Evolutionary conservation across 35 echinoderm and acorn worm genomes (phyloP), one percentile per base, ranked within the genome.

Genomic region (Heliocidaris erythrogramma): DNA sequence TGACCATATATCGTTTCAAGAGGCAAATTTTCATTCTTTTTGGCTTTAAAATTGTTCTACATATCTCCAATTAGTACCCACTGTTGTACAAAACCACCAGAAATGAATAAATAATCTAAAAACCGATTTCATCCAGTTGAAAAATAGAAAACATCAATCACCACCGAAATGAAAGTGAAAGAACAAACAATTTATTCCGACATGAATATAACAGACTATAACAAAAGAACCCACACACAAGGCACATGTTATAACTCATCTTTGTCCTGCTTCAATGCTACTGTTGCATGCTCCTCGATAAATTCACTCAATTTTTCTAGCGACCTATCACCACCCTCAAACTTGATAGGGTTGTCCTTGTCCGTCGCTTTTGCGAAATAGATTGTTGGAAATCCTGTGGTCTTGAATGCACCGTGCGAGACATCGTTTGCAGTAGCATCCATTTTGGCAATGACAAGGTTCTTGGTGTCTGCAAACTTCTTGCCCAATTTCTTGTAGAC

Each of bases 401-500:
- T 18, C 1, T 13, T 49, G 87, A 90, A 97, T 30, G 94, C 95
- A 0, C 85, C 6, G 16, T 95, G 95, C 50, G 97, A 90, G 3
- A 97, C 24, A 48, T 99, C 98, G 49, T 99, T 99, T 13, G 95
- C 95, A 31, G 98, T 99, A 21, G 97, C 98, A n/a, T 99, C 98
- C 56, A 99, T 99, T 78, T 99, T 99, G 24, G 98, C 98, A n/a
- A 99, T 96, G 30, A 99, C 97, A 4, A 99, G 49, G 49, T 96
- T 93, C 14, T 97, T 86, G 13, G 88, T 87, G 29, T 97, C 85
- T 59, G 97, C 96, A 93, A 94, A 99, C 59, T 99, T 99, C 95
- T 99, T 99, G 95, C 96, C 98, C n/a, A 99, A 95, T 95, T 99
- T 97, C 86, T 99, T 99, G 97, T 94, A 99, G 7, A 90, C 90